Evolutionary conservation across 2,888 invertebrate genomes (phyloP).

Genomic region (Steinernema hermaphroditum): DNA sequence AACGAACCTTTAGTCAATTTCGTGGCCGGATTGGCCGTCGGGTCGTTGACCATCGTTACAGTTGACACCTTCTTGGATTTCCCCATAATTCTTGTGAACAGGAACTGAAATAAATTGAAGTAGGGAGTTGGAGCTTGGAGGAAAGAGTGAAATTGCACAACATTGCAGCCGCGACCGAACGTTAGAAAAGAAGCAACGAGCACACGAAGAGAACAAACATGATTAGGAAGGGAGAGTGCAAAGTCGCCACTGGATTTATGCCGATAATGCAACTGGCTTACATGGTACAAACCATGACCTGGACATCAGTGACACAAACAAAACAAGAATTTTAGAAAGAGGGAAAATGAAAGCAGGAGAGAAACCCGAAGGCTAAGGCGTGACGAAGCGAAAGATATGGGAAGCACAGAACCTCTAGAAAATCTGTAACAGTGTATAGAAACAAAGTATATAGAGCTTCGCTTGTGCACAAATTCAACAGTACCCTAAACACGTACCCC

Average conservation of each 20-base stretch:
- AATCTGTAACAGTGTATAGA: no score
- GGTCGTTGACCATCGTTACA: neutral
- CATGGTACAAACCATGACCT: no score
- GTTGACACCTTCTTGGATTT: neutral
- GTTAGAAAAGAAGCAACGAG: neutral
- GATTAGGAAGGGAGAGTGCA: neutral
- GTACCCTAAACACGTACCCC: no score
- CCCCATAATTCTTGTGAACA: neutral
- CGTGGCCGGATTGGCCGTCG: neutral
- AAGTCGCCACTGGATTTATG: neutral
- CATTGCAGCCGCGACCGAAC: neutral
- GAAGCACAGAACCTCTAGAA: no score
- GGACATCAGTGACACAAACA: no score
- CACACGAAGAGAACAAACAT: neutral
- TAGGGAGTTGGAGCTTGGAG: neutral
- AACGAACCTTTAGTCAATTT: neutral
- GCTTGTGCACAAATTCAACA: no score
- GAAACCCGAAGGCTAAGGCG: no score
- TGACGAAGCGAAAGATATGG: no score
- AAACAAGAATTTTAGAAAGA: no score
- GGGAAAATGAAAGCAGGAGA: no score
- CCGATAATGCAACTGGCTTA: neutral
- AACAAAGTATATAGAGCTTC: no score
- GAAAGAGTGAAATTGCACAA: neutral
- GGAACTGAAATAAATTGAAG: neutral